Percentiles rank a stretch among this genome's conserved stretches.
phyloP scores from a whole-genome alignment of 1,140 invertebrate genomes.

The Metaphire vulgaris region DNA sequence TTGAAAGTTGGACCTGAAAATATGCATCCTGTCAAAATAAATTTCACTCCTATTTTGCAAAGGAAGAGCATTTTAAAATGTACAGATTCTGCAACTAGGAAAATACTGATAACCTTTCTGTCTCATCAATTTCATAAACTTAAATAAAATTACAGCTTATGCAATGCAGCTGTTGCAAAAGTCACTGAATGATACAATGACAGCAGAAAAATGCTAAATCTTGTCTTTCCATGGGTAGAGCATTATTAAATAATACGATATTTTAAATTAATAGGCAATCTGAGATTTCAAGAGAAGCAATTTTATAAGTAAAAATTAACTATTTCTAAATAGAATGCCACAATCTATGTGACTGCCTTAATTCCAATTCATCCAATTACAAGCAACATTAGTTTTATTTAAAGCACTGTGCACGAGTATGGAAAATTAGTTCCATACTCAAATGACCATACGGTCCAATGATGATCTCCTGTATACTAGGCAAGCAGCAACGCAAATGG shows the following conservation, averaged over 20 bases:
- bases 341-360: too few species aligned
- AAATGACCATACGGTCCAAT: too few species aligned
- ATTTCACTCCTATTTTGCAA: background rate
- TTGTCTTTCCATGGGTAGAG: background rate
- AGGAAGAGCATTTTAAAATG: too few species aligned
- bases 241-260: background rate
- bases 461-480: too few species aligned
- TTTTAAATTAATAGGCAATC: background rate
- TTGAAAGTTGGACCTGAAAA: background rate
- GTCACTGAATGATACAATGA: background rate
- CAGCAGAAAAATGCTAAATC: background rate
- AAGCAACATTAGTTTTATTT: too few species aligned
- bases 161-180: background rate
- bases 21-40: background rate
- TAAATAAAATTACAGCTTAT: background rate
- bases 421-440: too few species aligned
- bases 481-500: too few species aligned
- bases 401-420: too few species aligned
- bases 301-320: background rate
- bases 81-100: too few species aligned
- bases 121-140: background rate
- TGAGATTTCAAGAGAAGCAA: background rate
- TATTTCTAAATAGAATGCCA: background rate
- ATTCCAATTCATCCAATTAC: too few species aligned
- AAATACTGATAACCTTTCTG: too few species aligned